Evolutionary conservation across 2,113 vertebrate genomes (phyloP).

Genomic region (Catagonus wagneri): DNA sequence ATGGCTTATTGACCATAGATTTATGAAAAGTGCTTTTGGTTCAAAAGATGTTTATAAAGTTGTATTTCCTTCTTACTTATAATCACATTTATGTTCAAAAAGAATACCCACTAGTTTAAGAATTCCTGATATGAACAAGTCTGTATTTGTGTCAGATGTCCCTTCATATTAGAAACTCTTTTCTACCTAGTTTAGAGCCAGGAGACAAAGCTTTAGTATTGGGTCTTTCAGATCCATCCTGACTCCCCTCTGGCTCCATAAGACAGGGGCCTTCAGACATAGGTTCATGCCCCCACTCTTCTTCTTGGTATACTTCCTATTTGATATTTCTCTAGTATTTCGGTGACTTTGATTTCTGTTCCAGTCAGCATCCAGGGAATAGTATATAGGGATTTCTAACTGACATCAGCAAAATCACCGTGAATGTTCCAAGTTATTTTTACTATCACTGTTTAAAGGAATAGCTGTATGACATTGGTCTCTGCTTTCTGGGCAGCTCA

Average conservation of each 20-base stretch:
- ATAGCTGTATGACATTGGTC: not conserved
- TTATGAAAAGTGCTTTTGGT: not conserved
- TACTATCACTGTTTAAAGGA: not conserved
- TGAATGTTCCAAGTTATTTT: not conserved
- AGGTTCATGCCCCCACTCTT: not conserved
- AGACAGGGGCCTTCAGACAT: not conserved
- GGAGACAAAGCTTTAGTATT: not conserved
- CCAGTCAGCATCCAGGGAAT: not conserved
- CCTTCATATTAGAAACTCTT: not conserved
- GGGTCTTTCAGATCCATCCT: not conserved
- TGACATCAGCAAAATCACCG: not conserved
- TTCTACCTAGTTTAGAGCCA: not conserved
- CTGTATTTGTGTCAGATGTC: not conserved
- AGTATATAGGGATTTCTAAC: not conserved
- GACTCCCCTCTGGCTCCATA: not conserved
- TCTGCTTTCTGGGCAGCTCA: not conserved
- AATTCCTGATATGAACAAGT: not conserved
- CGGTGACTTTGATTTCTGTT: not conserved
- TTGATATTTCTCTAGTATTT: not conserved
- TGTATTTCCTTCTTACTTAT: slow-evolving; percentile 21
- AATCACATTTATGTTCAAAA: not conserved
- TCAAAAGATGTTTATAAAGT: not conserved
- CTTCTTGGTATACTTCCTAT: not conserved
- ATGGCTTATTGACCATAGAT: not conserved
- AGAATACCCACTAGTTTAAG: not conserved